Evolutionary conservation across 2,113 vertebrate genomes (phyloP).

Genomic region (Pollachius pollachius): DNA sequence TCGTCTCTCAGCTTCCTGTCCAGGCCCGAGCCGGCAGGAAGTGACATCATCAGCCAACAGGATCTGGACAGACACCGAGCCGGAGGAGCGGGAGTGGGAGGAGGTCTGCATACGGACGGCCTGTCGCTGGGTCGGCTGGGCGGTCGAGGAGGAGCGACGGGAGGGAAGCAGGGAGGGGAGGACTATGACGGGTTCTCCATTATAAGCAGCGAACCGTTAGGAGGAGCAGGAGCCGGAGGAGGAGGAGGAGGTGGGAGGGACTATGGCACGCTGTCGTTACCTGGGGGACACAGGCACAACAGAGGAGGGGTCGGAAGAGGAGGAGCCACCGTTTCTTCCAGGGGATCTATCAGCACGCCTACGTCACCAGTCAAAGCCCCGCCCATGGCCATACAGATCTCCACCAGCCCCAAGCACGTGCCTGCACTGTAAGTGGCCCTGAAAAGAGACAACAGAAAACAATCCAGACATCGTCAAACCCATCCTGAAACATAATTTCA

Average conservation of each 20-base stretch:
- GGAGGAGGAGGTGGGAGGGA: conserved; percentile 79
- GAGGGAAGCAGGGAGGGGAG: conserved; percentile 67
- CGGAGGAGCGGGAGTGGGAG: conserved; percentile 25
- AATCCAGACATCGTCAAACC: too few relatives aligned
- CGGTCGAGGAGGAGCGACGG: conserved; percentile 28
- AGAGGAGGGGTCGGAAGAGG: conserved; percentile 51
- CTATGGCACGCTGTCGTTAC: conserved; percentile 72
- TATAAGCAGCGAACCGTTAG: conserved; percentile 84
- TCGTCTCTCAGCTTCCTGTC: conserved; percentile 94
- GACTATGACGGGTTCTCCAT: conserved; percentile 87
- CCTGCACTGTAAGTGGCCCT: conserved; percentile 45
- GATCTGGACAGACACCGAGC: conserved; percentile 70
- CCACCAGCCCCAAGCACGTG: conserved; percentile 61
- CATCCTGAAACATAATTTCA: too few relatives aligned
- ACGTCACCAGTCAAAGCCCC: conserved; percentile 87
- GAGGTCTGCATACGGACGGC: conserved; percentile 45
- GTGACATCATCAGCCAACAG: conserved; percentile 73
- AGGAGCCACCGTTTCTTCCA: conserved; percentile 70
- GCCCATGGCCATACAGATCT: conserved; percentile 49
- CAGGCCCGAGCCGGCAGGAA: conserved; percentile 76
- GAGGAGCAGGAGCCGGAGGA: conserved; percentile 80
- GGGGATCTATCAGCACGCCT: conserved; percentile 84
- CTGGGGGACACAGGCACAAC: conserved; percentile 73
- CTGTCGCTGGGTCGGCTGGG: conserved; percentile 24
- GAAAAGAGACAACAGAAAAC: neutral